A percentile compares a stretch with the other conserved stretches of the same genome.
Conservation (phyloP, 2,797 vertebrate genomes). For the Pristis pectinata region DNA sequence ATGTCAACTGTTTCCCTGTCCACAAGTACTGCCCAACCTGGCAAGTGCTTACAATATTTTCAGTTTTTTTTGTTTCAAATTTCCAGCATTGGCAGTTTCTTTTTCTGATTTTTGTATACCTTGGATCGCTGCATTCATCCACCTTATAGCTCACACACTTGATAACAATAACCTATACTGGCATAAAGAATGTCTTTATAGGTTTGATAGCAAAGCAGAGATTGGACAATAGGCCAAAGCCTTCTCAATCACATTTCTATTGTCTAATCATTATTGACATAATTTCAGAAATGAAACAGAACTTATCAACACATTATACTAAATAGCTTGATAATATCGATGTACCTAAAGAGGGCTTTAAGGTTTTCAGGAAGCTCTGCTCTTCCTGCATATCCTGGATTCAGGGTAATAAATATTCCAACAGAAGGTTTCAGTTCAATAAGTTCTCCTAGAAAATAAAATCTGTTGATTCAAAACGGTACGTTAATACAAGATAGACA, state of each 20-base stretch:
- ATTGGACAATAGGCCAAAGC: not conserved
- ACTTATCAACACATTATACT: not conserved
- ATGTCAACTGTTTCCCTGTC: no score
- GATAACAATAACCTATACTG: not conserved
- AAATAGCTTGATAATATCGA: not conserved
- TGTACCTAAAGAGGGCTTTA: slow-evolving; percentile 65
- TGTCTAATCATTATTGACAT: not conserved
- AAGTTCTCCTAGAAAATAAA: slow-evolving; percentile 66
- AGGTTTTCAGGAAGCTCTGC: slow-evolving; percentile 68
- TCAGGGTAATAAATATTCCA: slow-evolving; percentile 71
- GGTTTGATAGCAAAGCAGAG: not conserved
- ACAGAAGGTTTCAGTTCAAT: slow-evolving; percentile 64
- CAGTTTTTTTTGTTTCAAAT: no score
- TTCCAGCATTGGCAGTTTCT: no score
- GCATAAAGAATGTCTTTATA: not conserved
- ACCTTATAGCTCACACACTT: not conserved
- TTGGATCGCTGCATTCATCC: not conserved
- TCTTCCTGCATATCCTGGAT: slow-evolving; percentile 70
- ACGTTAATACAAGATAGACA: not conserved
- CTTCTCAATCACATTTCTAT: not conserved
- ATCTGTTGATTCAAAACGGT: slow-evolving; percentile 49
- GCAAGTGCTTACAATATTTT: no score
- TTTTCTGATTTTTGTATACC: not conserved
- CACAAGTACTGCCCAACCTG: no score
- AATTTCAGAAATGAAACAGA: not conserved